phyloP scores from a whole-genome alignment of 2,888 invertebrate species.

The Eupithecia abbreviata region DNA sequence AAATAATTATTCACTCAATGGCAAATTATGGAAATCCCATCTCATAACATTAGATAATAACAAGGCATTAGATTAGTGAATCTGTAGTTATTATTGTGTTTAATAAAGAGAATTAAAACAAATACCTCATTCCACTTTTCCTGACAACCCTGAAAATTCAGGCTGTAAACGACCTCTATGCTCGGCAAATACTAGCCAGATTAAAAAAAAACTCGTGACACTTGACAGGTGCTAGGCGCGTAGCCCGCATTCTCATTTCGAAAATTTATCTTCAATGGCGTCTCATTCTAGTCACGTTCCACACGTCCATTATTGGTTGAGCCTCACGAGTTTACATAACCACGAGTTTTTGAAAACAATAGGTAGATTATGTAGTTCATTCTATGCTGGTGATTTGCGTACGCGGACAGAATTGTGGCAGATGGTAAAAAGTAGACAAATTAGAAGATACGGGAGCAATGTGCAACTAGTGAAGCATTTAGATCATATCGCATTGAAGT shows the following conservation, averaged over 20 bases:
- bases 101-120: too few species aligned
- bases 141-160: conserved; percentile 38
- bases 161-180: conserved; percentile 34
- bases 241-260: conserved; percentile 70
- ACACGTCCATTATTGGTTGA: conserved; percentile 51
- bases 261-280: conserved; percentile 55
- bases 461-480: conserved; percentile 35
- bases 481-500: conserved; percentile 30
- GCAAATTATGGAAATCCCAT: not conserved
- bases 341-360: conserved; percentile 32
- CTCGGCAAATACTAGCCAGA: conserved; percentile 49
- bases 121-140: not conserved
- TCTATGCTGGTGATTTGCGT: conserved; percentile 40
- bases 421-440: conserved; percentile 37
- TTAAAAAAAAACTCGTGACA: conserved; percentile 54
- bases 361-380: conserved; percentile 32
- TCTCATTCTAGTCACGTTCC: conserved; percentile 68
- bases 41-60: not conserved
- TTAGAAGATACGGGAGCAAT: conserved; percentile 38
- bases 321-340: conserved; percentile 48
- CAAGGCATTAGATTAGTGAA: too few species aligned
- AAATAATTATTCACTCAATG: not conserved
- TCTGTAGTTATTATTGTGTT: too few species aligned
- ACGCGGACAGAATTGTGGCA: conserved; percentile 38
- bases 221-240: conserved; percentile 70